Percentiles rank a stretch among this genome's conserved stretches.
Conservation (phyloP, 2,113 vertebrate genomes). For the Hemiprocne comata region DNA sequence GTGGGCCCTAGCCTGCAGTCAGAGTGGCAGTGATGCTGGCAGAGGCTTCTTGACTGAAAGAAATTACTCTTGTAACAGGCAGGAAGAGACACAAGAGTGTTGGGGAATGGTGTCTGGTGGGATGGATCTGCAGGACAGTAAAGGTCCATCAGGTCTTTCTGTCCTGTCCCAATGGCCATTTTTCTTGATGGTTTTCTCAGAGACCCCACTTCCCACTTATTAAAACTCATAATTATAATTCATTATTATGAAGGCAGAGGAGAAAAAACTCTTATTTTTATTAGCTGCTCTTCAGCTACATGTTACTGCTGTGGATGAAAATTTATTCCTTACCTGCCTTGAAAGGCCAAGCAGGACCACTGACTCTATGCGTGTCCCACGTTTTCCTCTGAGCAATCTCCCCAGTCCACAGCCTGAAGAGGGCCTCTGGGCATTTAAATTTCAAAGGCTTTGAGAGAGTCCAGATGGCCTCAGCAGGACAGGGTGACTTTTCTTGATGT, state of each 20-base stretch:
- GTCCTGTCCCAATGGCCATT: not conserved
- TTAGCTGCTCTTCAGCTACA: not conserved
- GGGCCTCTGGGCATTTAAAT: not conserved
- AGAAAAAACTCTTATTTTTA: not conserved
- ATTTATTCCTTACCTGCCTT: not conserved
- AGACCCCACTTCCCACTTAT: not conserved
- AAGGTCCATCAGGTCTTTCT: not conserved
- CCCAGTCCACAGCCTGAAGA: not conserved
- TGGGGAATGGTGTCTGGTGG: not conserved
- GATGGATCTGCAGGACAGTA: not conserved
- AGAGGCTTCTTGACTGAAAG: not conserved
- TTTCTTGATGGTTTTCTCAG: not conserved
- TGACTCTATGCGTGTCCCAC: not conserved
- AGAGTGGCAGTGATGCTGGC: not conserved
- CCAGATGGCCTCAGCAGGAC: conserved; percentile 34
- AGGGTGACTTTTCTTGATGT: not conserved
- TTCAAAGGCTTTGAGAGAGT: conserved; percentile 4
- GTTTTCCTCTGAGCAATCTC: not conserved
- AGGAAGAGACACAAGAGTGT: not conserved
- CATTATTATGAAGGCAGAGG: not conserved
- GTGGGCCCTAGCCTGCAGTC: not conserved
- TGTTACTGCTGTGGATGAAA: not conserved
- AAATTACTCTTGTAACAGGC: not conserved
- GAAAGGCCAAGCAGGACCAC: not conserved
- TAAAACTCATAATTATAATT: not conserved